Evolutionary conservation across 1,140 invertebrate species (phyloP).

Genomic region (Nasonia giraulti): DNA sequence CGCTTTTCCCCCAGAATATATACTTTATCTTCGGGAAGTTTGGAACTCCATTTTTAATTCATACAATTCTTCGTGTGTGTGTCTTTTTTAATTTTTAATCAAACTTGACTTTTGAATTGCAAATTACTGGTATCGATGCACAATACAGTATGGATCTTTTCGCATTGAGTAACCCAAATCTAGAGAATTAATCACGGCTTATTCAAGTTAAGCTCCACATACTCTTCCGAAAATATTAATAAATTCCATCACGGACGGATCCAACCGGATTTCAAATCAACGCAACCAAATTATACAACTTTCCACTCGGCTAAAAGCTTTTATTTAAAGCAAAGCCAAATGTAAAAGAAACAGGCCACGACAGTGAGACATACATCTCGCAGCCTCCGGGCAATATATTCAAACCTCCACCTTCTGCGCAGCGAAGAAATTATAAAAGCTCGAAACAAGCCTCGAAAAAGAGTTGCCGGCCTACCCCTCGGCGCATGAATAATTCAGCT

Average conservation of each 20-base stretch:
- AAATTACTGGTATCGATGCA: too few species aligned
- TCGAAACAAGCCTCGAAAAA: background rate
- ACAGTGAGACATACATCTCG: background rate
- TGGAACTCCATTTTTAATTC: background rate
- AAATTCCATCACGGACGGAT: too few species aligned
- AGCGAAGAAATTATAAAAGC: background rate
- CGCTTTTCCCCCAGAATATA: background rate
- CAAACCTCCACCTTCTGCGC: background rate
- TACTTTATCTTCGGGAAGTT: background rate
- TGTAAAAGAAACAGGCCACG: background rate
- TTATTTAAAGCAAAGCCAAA: background rate
- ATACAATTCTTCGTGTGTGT: background rate
- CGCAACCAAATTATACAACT: background rate
- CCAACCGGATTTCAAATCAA: too few species aligned
- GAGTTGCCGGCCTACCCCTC: background rate
- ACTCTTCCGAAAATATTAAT: too few species aligned
- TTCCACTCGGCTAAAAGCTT: background rate
- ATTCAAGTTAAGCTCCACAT: too few species aligned
- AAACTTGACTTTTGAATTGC: too few species aligned
- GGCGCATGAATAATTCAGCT: slow-evolving; percentile 12
- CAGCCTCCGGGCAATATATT: background rate
- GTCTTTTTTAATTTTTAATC: too few species aligned
- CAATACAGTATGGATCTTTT: too few species aligned
- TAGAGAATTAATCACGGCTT: too few species aligned
- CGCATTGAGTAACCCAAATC: too few species aligned